Conservation (phyloP, 1,140 invertebrate genomes). For the Euwallacea fornicatus region DNA sequence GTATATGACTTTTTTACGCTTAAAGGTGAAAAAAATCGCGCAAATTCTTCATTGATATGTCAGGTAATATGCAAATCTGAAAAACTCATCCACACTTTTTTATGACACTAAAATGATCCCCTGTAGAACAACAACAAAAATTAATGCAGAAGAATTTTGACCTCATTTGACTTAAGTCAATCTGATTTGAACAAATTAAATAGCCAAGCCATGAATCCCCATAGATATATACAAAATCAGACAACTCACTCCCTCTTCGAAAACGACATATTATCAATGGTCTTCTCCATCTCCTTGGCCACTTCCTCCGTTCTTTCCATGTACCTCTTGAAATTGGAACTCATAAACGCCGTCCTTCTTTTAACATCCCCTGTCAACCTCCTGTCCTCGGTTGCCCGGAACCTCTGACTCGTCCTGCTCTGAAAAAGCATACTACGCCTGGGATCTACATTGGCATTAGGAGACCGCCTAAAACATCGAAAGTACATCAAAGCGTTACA, state of each 20-base stretch:
- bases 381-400: constrained; percentile 53
- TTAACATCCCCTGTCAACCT: constrained; percentile 48
- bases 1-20: no score
- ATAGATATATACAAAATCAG: no score
- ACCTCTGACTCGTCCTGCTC: constrained; percentile 51
- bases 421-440: constrained; percentile 33
- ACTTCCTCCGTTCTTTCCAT: constrained; percentile 68
- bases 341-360: constrained; percentile 65
- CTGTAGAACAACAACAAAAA: not conserved
- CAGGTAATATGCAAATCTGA: no score
- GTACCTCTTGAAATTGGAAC: constrained; percentile 68
- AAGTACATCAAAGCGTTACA: not conserved
- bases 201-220: no score
- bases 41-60: no score
- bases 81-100: no score
- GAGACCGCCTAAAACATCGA: not conserved
- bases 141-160: not conserved
- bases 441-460: not conserved
- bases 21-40: no score
- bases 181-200: no score
- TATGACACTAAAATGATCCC: no score
- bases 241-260: constrained; percentile 67
- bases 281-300: constrained; percentile 71
- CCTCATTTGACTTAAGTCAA: no score
- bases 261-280: constrained; percentile 73